phyloP scores from a whole-genome alignment of 2,888 invertebrate species.

The Flexamia atlantica region DNA sequence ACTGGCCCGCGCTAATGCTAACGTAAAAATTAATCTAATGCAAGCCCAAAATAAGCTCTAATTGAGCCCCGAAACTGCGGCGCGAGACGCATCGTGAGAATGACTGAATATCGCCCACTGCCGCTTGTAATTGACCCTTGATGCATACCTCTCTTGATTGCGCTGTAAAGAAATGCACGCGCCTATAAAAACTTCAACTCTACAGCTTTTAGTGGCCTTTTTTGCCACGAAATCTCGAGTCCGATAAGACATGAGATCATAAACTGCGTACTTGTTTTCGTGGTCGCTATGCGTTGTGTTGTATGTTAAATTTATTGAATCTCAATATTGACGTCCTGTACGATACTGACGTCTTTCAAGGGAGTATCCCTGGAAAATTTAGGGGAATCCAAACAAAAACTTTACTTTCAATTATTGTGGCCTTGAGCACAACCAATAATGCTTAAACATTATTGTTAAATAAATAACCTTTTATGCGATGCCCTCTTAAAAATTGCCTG shows the following conservation, averaged over 20 bases:
- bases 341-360: too few relatives aligned
- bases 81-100: background rate
- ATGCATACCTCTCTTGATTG: constrained; percentile 34
- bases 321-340: too few relatives aligned
- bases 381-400: too few relatives aligned
- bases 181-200: constrained; percentile 18
- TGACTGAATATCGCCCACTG: background rate
- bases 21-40: constrained; percentile 32
- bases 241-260: background rate
- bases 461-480: too few relatives aligned
- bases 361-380: too few relatives aligned
- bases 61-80: constrained; percentile 37
- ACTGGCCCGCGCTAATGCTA: constrained; percentile 1
- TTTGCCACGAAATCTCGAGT: background rate
- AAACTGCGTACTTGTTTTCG: too few relatives aligned
- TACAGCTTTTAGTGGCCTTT: background rate
- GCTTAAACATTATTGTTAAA: too few relatives aligned
- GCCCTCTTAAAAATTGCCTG: too few relatives aligned
- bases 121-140: constrained; percentile 30
- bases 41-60: constrained; percentile 31
- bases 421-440: too few relatives aligned
- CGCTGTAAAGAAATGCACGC: constrained; percentile 34
- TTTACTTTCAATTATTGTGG: too few relatives aligned
- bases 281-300: too few relatives aligned
- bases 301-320: too few relatives aligned